These are phyloP conservation scores for Cephus runcator DNA, from an alignment of 2,888 invertebrate species.

Conservation along the genomic window DNA sequence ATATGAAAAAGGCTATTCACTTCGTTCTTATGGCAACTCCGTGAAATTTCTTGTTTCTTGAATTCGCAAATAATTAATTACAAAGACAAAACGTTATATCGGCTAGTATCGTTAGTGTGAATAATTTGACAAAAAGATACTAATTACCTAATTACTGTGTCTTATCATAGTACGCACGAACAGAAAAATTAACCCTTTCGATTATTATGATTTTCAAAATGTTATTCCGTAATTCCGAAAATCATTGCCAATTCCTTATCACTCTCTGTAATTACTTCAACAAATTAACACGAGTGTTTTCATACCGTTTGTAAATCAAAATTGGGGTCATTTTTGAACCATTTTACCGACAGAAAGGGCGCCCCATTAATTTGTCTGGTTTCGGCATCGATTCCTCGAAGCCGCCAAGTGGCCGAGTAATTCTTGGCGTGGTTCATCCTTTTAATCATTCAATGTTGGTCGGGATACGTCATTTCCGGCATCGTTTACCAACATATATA, in stretches of 20 bases:
- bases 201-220: background rate
- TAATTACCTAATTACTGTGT: background rate
- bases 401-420: background rate
- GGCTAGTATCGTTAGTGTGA: no score
- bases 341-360: background rate
- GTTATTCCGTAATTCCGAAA: background rate
- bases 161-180: background rate
- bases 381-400: background rate
- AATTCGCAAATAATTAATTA: no score
- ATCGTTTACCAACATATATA: background rate
- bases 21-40: no score
- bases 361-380: background rate
- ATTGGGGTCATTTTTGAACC: background rate
- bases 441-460: background rate
- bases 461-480: background rate
- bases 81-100: no score
- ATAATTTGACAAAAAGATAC: no score
- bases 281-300: background rate
- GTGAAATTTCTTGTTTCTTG: no score
- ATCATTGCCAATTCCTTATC: background rate
- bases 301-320: background rate
- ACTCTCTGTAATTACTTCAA: background rate
- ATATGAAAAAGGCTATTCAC: no score
- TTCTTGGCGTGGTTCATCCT: background rate
- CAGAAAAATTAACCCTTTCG: background rate